Conservation (phyloP, 2,797 vertebrate species). For the Coccyzus lansbergi region DNA sequence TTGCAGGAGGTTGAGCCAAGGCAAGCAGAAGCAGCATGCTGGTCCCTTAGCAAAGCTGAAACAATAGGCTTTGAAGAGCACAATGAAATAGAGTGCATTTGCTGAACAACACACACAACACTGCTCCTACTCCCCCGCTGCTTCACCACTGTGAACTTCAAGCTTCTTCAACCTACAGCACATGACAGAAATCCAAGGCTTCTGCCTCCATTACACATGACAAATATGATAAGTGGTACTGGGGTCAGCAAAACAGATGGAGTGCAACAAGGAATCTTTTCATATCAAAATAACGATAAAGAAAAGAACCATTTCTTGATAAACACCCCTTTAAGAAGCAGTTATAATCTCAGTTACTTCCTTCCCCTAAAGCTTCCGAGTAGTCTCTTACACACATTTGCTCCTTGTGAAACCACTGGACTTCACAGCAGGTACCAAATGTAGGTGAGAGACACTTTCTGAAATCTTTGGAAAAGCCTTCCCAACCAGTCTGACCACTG, state of each 20-base stretch:
- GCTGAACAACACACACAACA: not conserved
- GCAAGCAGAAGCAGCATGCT: not conserved
- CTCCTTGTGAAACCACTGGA: not conserved
- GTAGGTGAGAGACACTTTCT: not conserved
- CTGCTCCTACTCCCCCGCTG: not conserved
- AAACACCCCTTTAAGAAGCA: not conserved
- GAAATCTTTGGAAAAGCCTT: not conserved
- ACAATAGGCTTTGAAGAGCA: not conserved
- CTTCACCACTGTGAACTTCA: not conserved
- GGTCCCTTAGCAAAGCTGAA: not conserved
- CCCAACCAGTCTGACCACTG: not conserved
- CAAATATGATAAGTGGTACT: not conserved
- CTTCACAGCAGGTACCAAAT: not conserved
- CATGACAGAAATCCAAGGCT: not conserved
- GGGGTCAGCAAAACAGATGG: not conserved
- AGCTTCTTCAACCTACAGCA: not conserved
- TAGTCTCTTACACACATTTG: not conserved
- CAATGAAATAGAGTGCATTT: not conserved
- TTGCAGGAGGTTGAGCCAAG: rapidly evolving
- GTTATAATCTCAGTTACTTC: not conserved
- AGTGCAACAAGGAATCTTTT: not conserved
- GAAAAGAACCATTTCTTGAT: not conserved
- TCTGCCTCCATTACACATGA: not conserved
- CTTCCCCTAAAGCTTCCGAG: not conserved
- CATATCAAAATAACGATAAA: not conserved